These are phyloP conservation scores for Druon quercuslanigerum DNA, from an alignment of 1,140 invertebrate genomes.

Conservation along the genomic window DNA sequence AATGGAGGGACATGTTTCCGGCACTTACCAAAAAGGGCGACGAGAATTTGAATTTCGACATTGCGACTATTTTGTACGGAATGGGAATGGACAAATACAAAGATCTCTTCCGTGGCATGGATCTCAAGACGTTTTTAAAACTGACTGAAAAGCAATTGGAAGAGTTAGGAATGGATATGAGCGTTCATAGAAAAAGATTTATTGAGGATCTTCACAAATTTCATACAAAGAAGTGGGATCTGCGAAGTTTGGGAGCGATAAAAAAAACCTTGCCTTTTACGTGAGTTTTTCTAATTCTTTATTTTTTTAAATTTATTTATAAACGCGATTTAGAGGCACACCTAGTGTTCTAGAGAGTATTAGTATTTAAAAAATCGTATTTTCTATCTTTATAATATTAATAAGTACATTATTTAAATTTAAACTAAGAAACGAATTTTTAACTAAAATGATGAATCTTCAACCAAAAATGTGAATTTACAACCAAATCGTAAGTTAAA, in stretches of 20 bases:
- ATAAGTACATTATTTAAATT: too few species aligned
- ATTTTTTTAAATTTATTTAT: not conserved
- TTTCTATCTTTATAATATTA: too few species aligned
- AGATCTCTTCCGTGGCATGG: slow-evolving; percentile 70
- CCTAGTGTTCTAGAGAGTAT: too few species aligned
- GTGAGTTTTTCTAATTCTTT: slow-evolving; percentile 33
- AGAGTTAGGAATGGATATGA: slow-evolving; percentile 75
- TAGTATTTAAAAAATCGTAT: too few species aligned
- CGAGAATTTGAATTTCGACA: slow-evolving; percentile 56
- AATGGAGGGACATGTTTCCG: slow-evolving; percentile 67
- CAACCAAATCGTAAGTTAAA: too few species aligned
- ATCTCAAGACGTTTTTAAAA: slow-evolving; percentile 75
- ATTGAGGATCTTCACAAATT: slow-evolving; percentile 73
- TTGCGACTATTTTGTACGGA: slow-evolving; percentile 72
- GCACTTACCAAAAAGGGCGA: slow-evolving; percentile 41
- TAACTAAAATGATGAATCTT: too few species aligned
- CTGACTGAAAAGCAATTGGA: slow-evolving; percentile 75
- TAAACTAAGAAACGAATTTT: too few species aligned
- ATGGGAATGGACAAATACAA: slow-evolving; percentile 76
- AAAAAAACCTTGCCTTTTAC: slow-evolving; percentile 38
- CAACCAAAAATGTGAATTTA: too few species aligned
- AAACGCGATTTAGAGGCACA: too few species aligned
- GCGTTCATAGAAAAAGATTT: slow-evolving; percentile 75
- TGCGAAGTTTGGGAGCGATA: slow-evolving; percentile 53
- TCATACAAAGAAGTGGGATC: slow-evolving; percentile 76